Base-by-base conservation (phyloP, 2,888 invertebrate genomes). In the Spodoptera picta region DNA sequence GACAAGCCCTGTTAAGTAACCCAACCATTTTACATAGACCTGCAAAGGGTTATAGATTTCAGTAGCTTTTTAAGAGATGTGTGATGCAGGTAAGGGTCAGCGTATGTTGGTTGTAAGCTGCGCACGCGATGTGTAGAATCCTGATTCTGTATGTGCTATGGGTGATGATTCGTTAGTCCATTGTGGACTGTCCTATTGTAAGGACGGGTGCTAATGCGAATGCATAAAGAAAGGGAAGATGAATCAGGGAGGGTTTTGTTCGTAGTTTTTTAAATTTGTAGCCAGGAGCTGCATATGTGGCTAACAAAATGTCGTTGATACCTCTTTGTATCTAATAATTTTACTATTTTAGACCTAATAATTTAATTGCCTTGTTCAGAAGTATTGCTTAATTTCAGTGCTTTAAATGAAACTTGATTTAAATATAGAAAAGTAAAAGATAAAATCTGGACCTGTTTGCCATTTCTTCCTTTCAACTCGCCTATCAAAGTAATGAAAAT, bases 51-150 rank as follows among this genome's bases (percentile, higher is more conserved):
- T 42, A 27, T 14, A 56, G 50, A 31, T 19, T 23, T 31, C 2
- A 19, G 44, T 43, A 44, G 52, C 7, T 23, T 47, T 56, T 44
- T 50, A 42, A 59, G 70, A 45, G 6, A 51, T 52, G 31, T 24
- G 42, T 65, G 60, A 50, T 54, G 49, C 24, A 61, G 57, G 61
- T 59, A 60, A 64, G 79, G 80, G 67, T 83, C 90, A 80, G 60
- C 68, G 68, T 78, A 79, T 31, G 54, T 9, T 89, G 87, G 90
- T 51, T 62, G 60, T 12, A 54, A 59, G 79, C 80, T 75, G 84
- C 75, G 83, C 83, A 80, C 73, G 86, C 80, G 85, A 83, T 85
- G 89, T 83, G 82, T 88, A 81, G 90, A 89, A 90, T 91, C 80
- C 84, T 82, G 87, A 90, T 89, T 85, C 85, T 73, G 83, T 81